phyloP scores from a whole-genome alignment of 2,888 invertebrate species.

The Thecophora atra region DNA sequence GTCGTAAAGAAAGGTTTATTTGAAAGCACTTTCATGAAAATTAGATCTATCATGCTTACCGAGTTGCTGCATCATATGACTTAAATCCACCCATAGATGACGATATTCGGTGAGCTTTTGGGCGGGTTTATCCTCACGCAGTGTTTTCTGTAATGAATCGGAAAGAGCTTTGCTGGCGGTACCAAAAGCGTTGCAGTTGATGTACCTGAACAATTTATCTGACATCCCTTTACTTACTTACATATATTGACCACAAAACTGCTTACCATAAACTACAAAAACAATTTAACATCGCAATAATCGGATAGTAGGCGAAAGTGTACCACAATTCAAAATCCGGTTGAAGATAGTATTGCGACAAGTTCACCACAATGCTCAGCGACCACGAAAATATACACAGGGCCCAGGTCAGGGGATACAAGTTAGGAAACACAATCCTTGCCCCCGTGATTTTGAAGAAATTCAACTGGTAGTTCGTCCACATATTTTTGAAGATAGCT shows the following conservation, averaged over 20 bases:
- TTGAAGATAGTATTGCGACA: slow-evolving; percentile 77
- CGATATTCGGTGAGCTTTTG: slow-evolving; percentile 74
- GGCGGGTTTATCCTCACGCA: slow-evolving; percentile 73
- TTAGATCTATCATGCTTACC: slow-evolving; percentile 59
- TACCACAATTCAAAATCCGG: slow-evolving; percentile 79
- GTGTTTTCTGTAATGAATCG: slow-evolving; percentile 71
- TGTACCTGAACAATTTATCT: slow-evolving; percentile 67
- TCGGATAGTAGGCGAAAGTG: slow-evolving; percentile 77
- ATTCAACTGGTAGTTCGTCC: slow-evolving; percentile 78
- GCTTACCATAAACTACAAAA: slow-evolving; percentile 76
- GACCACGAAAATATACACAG: slow-evolving; percentile 75
- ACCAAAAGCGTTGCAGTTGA: slow-evolving; percentile 74
- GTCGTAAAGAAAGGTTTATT: not conserved
- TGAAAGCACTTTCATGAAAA: not conserved
- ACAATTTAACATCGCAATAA: slow-evolving; percentile 78
- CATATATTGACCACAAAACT: not conserved
- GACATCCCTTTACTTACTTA: not conserved
- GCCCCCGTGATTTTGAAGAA: slow-evolving; percentile 67
- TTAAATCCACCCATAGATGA: slow-evolving; percentile 77
- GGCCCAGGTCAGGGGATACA: slow-evolving; percentile 72
- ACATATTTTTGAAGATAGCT: slow-evolving; percentile 81
- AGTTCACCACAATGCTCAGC: slow-evolving; percentile 72
- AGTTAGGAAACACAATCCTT: slow-evolving; percentile 73
- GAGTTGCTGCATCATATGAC: slow-evolving; percentile 81
- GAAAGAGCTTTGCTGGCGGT: slow-evolving; percentile 74